Base-by-base conservation (phyloP, 2,888 invertebrate species). In the Corythucha ciliata region DNA sequence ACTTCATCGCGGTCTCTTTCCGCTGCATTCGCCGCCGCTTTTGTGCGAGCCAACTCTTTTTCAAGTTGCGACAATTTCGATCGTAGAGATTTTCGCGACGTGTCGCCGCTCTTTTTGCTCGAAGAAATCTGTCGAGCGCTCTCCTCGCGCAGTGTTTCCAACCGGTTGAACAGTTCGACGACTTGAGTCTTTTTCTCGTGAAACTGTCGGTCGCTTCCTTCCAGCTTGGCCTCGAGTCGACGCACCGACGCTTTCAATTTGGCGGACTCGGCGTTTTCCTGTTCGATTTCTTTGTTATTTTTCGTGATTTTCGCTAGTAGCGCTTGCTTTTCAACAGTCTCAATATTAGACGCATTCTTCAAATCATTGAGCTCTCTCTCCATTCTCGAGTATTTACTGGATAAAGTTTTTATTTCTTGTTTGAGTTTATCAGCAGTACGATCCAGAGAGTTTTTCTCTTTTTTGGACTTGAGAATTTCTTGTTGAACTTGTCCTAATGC, bases 101-200 rank as follows among this genome's bases (percentile, higher is more conserved):
- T 41, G 2, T 14, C 18, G 16, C 40, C 33, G 2, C 41, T 10
- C 18, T 12, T 41, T 22, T 49, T 49, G 18, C 42, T 49, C 16
- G 49, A 40, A 12, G 49, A 49, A 22, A 49, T 41, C 26, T 49
- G 49, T 22, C 49, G 10, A n/a, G 49, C 49, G 32, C 49, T 41
- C 25, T 49, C 49, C n/a, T 41, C 49, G 18, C 49, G 16, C 36
- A 49, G 18, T 10, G 49, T 49, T 41, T 49, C 49, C 29, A 49
- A 24, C 24, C 49, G 6, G 3, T 24, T 33, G 2, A 41, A 40
- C n/a, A 49, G 24, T 16, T 40, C 49, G 27, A 25, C 24, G 22
- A 41, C 49, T 41, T 49, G 41, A 3, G n/a, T 10, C 8, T 27
- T 33, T 32, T 49, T 49, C 14, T 12, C 14, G n/a, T 24, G 34